Evolutionary conservation across 2,113 vertebrate species (phyloP), one percentile per base, ranked within the genome.

Genomic region (Carassius auratus): DNA sequence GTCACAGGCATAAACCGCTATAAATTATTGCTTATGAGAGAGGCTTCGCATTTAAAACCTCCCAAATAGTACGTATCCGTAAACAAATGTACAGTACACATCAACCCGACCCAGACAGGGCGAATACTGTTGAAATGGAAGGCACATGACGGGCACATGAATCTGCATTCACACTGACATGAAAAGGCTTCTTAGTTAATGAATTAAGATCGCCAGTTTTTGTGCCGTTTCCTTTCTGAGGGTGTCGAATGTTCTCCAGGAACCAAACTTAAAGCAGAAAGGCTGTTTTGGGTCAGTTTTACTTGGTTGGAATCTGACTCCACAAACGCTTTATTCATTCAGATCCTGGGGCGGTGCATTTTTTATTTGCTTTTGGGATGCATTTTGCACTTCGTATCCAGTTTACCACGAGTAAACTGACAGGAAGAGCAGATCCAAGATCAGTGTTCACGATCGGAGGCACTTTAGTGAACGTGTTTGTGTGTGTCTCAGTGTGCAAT

Each of bases 401-500:
- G 8, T 50, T 59, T 2, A 76, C 14, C 14, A 38, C 23, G 61
- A 64, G 86, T 73, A 78, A 73, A 1, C 12, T 30, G 30, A 55
- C 30, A 69, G 68, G 21, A n/a, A 52, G 26, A 26, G 45, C 23
- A 15, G 9, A 4, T 86, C 13, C 61, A 6, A 75, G 74, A 83
- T 52, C 19, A 42, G 30, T 17, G 0, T 66, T 66, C 61, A 61
- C 13, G 48, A 50, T 66, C 8, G 13, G 21, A 66, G 38, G 78
- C 78, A 81, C 61, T 81, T 81, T 81, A 61, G n/a, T 80, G 77
- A 80, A 80, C 61, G 30, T n/a, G 19, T 38, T 55, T 42, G 21
- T 61, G 61, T 48, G 14, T 50, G 10, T 48, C 90, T 99, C 96
- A 99, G 94, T 99, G 98, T 88, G 96, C 97, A 93, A 96, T 94